Percentiles rank a stretch among this genome's conserved stretches.
Evolutionary conservation across 1,140 invertebrate species (phyloP).

Genomic region (Armadillidium nasatum): DNA sequence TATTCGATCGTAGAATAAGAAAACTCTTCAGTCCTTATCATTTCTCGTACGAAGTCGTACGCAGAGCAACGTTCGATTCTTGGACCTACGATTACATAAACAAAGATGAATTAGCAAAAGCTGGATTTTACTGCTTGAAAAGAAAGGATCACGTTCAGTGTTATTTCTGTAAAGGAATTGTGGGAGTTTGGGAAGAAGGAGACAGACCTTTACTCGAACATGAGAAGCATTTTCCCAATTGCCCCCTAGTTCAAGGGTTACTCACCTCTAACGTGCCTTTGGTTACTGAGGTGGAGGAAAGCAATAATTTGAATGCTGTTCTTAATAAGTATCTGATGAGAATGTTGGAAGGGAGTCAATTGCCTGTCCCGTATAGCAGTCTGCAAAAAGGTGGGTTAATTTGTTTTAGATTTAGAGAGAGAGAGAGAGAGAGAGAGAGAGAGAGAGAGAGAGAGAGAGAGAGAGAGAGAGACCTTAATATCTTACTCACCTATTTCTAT

Average conservation of each 20-base stretch:
- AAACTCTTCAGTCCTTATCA: too few species aligned
- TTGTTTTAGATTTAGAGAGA: too few species aligned
- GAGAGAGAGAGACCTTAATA: too few species aligned
- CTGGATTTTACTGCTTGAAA: constrained; percentile 29
- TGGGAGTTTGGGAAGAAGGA: constrained; percentile 26
- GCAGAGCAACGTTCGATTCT: constrained; percentile 8
- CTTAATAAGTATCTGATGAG: not conserved
- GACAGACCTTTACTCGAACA: constrained; percentile 27
- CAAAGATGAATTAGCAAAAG: constrained; percentile 18
- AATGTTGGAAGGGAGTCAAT: not conserved
- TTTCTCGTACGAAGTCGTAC: not conserved
- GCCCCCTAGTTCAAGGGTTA: constrained; percentile 16
- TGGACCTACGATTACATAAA: constrained; percentile 20
- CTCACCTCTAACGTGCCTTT: not conserved
- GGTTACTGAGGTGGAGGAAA: not conserved
- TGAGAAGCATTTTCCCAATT: constrained; percentile 20
- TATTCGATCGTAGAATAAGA: too few species aligned
- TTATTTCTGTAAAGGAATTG: constrained; percentile 24
- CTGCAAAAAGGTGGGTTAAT: not conserved
- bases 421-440: too few species aligned
- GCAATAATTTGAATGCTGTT: not conserved
- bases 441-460: too few species aligned
- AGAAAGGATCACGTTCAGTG: constrained; percentile 30
- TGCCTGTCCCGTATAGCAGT: not conserved
- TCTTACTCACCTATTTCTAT: too few species aligned